Evolutionary conservation across 1,140 invertebrate species (phyloP), one percentile per base, ranked within the genome.

Genomic region (Drosophila pandora): DNA sequence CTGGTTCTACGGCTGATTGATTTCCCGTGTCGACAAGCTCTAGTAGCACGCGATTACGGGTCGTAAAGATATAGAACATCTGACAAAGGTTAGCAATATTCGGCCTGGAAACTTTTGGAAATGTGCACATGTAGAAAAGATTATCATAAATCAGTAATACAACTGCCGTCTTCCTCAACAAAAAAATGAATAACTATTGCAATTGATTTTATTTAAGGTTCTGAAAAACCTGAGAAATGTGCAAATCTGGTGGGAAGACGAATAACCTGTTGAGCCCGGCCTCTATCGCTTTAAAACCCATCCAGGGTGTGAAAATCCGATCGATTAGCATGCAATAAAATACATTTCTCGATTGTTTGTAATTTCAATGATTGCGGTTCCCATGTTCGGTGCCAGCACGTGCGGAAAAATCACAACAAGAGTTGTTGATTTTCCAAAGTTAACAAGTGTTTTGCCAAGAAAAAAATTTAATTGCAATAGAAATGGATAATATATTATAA

Each of bases 1-100:
- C 57, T 45, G 55, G 54, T 60, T 25, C 28, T 25, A 56, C 28
- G 49, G 64, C 67, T 79, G 80, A 84, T 84, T 84, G 77, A 76
- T 68, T 64, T 82, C 58, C 58, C 73, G 54, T 49, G 30, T 37
- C 49, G 61, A 59, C 64, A 54, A 78, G 60, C 45, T 47, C 30
- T 45, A 39, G 37, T 52, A 71, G 68, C 68, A n/a, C 47, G 32
- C 48, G 30, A 70, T 64, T 56, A 30, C 13, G 3, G 39, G 28
- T 41, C 39, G 39, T 75, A 75, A 75, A 75, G 70, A 75, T 75
- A 64, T 23, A 64, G 43, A 22, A 22, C 43, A 21, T 47, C 43
- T 43, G 8, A 9, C 41, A 43, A 21, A 43, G 17, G n/a, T 21
- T 22, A 7, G 17, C 21, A 21, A 47, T 22, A 47, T 21, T 21